These are phyloP conservation scores for Sciurus vulgaris DNA, from an alignment of 2,797 vertebrate species.

Conservation along the genomic window DNA sequence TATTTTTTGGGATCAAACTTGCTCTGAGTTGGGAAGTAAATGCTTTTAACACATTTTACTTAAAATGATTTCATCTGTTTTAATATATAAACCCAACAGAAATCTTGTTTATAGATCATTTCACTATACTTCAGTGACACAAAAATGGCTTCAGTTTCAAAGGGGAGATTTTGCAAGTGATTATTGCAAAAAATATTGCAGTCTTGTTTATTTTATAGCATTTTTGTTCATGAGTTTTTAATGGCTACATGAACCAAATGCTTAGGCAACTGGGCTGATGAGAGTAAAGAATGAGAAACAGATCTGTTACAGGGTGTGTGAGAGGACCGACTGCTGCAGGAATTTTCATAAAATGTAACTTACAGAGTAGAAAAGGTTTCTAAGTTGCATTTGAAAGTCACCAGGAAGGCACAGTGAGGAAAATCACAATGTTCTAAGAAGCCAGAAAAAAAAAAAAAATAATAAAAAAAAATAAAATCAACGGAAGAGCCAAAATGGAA, in stretches of 20 bases:
- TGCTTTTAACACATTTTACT: conserved; percentile 82
- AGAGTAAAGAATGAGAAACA: conserved; percentile 55
- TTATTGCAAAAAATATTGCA: conserved; percentile 74
- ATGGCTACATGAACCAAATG: conserved; percentile 83
- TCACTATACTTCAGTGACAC: conserved; percentile 69
- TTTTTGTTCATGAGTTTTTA: conserved; percentile 78
- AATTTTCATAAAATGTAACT: conserved; percentile 17
- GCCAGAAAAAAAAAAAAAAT: conserved; percentile 17
- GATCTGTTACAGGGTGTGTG: not conserved
- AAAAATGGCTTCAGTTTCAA: conserved; percentile 83
- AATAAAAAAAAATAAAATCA: conserved; percentile 69
- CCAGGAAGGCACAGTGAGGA: not conserved
- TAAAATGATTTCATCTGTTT: conserved; percentile 82
- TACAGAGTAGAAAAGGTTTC: conserved; percentile 7
- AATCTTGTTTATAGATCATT: conserved; percentile 81
- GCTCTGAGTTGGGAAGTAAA: conserved; percentile 72
- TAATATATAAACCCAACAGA: conserved; percentile 79
- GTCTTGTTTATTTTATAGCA: conserved; percentile 76
- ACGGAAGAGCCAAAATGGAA: not conserved
- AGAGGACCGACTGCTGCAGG: not conserved
- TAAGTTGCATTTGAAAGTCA: conserved; percentile 39
- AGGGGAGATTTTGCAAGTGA: conserved; percentile 77
- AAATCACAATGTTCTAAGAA: conserved; percentile 44
- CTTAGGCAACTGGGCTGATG: conserved; percentile 59
- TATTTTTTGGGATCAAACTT: conserved; percentile 74